Conservation (phyloP, 2,888 invertebrate genomes). For the Drosophila nigricruria region DNA sequence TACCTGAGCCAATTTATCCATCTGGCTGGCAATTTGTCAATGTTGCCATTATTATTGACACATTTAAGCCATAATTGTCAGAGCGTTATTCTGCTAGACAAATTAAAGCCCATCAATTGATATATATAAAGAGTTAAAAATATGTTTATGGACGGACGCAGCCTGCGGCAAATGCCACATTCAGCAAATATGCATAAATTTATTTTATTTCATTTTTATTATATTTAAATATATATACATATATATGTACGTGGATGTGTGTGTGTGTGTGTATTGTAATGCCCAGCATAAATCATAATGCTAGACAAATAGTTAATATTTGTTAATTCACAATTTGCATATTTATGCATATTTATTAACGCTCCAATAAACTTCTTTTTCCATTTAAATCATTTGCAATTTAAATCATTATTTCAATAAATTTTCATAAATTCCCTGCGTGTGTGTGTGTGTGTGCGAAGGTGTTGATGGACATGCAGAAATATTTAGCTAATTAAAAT, state of each 20-base stretch:
- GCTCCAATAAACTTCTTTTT: slow-evolving; percentile 17
- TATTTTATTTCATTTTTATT: slow-evolving; percentile 28
- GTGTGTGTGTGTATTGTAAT: slow-evolving; percentile 3
- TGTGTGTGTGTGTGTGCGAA: slow-evolving; percentile 16
- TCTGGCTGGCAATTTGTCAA: slow-evolving; percentile 64
- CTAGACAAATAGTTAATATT: slow-evolving; percentile 66
- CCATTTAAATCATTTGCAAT: slow-evolving; percentile 34
- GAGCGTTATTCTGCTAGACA: slow-evolving; percentile 64
- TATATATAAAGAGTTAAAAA: slow-evolving; percentile 68
- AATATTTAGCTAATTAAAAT: slow-evolving; percentile 60
- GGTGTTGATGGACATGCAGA: slow-evolving; percentile 25
- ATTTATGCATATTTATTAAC: slow-evolving; percentile 52
- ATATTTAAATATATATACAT: neutral
- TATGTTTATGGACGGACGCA: slow-evolving; percentile 15
- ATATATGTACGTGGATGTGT: neutral
- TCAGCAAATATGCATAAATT: slow-evolving; percentile 39
- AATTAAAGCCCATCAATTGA: slow-evolving; percentile 75
- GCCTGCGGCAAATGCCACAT: slow-evolving; percentile 10
- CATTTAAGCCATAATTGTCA: slow-evolving; percentile 78
- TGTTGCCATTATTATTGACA: slow-evolving; percentile 69
- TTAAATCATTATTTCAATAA: slow-evolving; percentile 31
- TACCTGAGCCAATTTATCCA: slow-evolving; percentile 39
- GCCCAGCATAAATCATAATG: slow-evolving; percentile 52
- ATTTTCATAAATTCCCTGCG: slow-evolving; percentile 24
- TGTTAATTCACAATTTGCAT: slow-evolving; percentile 71